phyloP scores from a whole-genome alignment of 2,797 vertebrate species.

The Molothrus aeneus region DNA sequence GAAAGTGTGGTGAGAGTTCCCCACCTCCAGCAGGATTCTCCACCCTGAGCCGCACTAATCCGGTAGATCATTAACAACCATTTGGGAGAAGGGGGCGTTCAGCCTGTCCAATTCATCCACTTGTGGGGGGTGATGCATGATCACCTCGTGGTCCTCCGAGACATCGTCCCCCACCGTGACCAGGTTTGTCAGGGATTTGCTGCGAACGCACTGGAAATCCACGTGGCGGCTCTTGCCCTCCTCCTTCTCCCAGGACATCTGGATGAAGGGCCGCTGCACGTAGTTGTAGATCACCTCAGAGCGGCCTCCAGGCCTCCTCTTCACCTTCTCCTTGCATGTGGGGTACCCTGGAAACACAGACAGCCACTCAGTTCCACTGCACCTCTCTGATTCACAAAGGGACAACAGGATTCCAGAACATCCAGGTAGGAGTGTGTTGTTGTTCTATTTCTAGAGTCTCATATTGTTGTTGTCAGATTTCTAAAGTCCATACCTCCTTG shows the following conservation, averaged over 20 bases:
- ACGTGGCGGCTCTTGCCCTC: slow-evolving; percentile 86
- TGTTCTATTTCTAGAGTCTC: too few relatives aligned
- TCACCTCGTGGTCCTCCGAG: slow-evolving; percentile 73
- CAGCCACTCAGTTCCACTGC: neutral
- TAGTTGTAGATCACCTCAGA: slow-evolving; percentile 87
- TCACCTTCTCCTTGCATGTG: slow-evolving; percentile 86
- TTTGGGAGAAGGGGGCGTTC: slow-evolving; percentile 76
- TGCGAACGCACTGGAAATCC: slow-evolving; percentile 85
- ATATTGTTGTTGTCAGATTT: too few relatives aligned
- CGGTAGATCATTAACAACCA: slow-evolving; percentile 66
- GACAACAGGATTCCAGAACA: neutral
- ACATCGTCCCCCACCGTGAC: slow-evolving; percentile 72
- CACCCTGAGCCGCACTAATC: slow-evolving; percentile 58
- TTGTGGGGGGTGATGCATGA: slow-evolving; percentile 77
- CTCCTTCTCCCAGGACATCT: slow-evolving; percentile 87
- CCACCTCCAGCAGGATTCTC: neutral
- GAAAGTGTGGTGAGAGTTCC: neutral
- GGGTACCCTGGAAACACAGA: slow-evolving; percentile 77
- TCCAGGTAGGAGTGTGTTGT: neutral
- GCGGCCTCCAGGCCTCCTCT: slow-evolving; percentile 80
- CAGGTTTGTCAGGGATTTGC: slow-evolving; percentile 83
- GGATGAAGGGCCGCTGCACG: slow-evolving; percentile 83
- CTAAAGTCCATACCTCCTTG: too few relatives aligned
- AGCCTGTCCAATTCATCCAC: slow-evolving; percentile 84
- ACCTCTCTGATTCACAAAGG: neutral